phyloP scores from a whole-genome alignment of 2,797 vertebrate genomes.

The Uromys caudimaculatus region DNA sequence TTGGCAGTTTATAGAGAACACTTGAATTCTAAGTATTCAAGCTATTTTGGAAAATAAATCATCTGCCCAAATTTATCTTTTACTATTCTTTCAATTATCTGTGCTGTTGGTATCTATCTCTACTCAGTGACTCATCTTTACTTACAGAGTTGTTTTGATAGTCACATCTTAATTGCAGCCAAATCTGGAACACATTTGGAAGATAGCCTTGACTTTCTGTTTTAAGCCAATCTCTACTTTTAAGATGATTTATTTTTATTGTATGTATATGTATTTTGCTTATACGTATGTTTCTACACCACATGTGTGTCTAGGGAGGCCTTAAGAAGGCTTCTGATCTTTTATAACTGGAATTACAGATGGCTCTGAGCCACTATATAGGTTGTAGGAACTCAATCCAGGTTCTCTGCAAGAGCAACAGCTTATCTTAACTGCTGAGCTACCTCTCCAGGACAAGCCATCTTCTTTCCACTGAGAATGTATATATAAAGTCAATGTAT shows the following conservation, averaged over 20 bases:
- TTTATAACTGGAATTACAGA: not conserved
- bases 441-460: not conserved
- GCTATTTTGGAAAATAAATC: not conserved
- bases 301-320: not conserved
- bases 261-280: not conserved
- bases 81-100: not conserved
- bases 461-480: not conserved
- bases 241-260: not conserved
- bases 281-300: accelerated
- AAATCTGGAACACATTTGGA: not conserved
- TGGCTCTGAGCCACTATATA: not conserved
- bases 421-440: not conserved
- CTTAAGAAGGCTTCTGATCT: not conserved
- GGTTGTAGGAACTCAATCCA: not conserved
- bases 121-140: not conserved
- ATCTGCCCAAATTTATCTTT: not conserved
- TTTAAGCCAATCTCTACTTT: constrained; percentile 1
- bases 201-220: not conserved
- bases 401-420: not conserved
- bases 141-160: not conserved
- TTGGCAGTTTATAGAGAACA: not conserved
- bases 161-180: not conserved
- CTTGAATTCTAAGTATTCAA: constrained; percentile 7
- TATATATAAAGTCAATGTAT: no score
- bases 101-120: not conserved